Percentiles rank a stretch among this genome's conserved stretches.
Conservation (phyloP, 2,797 vertebrate species). For the Anguilla anguilla region DNA sequence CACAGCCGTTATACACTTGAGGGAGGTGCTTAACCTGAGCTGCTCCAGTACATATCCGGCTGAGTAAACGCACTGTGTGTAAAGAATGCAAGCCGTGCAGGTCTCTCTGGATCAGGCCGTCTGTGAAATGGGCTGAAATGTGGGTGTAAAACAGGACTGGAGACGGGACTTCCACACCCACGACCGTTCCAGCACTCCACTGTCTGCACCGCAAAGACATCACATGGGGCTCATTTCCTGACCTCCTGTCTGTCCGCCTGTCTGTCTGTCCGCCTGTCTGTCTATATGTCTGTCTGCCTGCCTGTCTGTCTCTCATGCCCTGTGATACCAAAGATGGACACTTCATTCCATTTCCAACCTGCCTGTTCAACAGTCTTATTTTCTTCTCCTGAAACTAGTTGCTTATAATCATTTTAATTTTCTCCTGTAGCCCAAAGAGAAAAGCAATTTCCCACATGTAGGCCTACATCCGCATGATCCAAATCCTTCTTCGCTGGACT, state of each 20-base stretch:
- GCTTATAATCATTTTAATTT: background rate
- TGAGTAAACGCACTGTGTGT: too few relatives aligned
- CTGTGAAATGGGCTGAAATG: background rate
- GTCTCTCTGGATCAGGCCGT: background rate
- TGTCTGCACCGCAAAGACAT: too few relatives aligned
- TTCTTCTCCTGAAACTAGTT: background rate
- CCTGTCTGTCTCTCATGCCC: slow-evolving; percentile 57
- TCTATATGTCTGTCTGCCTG: slow-evolving; percentile 63
- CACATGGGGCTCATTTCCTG: too few relatives aligned
- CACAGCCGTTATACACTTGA: too few relatives aligned
- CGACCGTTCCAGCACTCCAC: too few relatives aligned
- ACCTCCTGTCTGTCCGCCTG: slow-evolving; percentile 50
- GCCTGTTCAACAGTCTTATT: background rate
- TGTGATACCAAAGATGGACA: slow-evolving; percentile 55
- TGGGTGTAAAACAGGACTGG: background rate
- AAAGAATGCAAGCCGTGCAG: too few relatives aligned
- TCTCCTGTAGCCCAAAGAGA: background rate
- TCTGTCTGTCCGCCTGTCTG: slow-evolving; percentile 54
- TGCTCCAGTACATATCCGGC: too few relatives aligned
- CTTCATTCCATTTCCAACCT: background rate
- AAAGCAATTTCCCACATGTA: background rate
- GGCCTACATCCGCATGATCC: background rate
- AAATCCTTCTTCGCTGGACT: background rate
- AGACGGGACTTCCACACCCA: background rate
- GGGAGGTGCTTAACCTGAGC: too few relatives aligned